A percentile compares a stretch with the other conserved stretches of the same genome.
These are phyloP conservation scores for Batillaria attramentaria DNA, from an alignment of 1,140 invertebrate species.

Conservation along the genomic window DNA sequence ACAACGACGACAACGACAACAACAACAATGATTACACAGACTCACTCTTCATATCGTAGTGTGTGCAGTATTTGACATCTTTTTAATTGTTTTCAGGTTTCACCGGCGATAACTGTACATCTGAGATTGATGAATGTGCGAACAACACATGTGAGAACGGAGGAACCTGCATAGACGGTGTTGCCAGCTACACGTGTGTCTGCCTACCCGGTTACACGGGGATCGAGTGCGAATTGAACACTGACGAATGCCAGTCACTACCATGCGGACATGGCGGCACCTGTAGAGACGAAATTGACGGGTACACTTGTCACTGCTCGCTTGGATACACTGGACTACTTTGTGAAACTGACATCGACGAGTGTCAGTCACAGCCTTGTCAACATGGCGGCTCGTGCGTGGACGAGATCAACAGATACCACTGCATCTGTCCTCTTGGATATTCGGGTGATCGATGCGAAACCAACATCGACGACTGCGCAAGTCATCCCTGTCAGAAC, in stretches of 20 bases:
- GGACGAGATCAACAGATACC: neutral
- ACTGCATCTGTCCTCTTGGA: neutral
- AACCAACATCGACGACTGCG: neutral
- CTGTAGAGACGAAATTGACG: neutral
- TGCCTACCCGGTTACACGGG: conserved; percentile 14
- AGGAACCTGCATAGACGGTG: conserved; percentile 34
- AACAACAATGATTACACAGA: too few species aligned
- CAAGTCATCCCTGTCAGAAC: neutral
- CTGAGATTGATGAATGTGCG: neutral
- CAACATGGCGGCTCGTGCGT: conserved; percentile 10
- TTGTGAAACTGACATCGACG: conserved; percentile 21
- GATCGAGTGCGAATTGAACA: conserved; percentile 1
- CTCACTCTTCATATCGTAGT: too few species aligned
- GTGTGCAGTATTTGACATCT: too few species aligned
- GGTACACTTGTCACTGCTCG: neutral
- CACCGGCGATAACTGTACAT: too few species aligned
- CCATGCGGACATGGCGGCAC: neutral
- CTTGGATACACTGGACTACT: neutral
- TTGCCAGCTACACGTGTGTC: conserved; percentile 22
- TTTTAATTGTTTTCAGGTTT: too few species aligned
- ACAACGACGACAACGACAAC: too few species aligned
- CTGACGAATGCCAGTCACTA: conserved; percentile 3
- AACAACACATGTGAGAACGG: conserved; percentile 45
- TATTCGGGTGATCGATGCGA: neutral
- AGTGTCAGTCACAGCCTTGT: conserved; percentile 18